These are phyloP conservation scores for Cylindroiulus punctatus DNA, from an alignment of 2,888 invertebrate genomes.

Conservation along the genomic window DNA sequence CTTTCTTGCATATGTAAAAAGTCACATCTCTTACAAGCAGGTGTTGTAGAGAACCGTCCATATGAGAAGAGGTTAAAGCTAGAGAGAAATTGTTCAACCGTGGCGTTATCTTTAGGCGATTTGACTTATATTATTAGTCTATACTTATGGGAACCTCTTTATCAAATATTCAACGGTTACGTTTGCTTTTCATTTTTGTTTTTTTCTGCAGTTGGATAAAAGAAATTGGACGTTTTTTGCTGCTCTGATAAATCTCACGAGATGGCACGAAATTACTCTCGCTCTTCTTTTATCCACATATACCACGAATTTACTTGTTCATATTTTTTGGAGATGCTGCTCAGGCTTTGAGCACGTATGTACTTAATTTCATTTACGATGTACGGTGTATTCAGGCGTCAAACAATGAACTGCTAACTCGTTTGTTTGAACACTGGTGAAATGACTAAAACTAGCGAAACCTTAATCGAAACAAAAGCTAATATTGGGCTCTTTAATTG, in stretches of 20 bases:
- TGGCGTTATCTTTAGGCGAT: conserved; percentile 38
- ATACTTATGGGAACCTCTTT: conserved; percentile 24
- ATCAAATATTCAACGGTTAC: conserved; percentile 28
- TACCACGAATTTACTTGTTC: background rate
- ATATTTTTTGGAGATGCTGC: background rate
- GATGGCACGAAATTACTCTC: background rate
- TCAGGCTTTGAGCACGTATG: background rate
- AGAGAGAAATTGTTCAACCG: background rate
- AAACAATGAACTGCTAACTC: background rate
- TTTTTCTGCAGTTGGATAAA: background rate
- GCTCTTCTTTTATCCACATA: background rate
- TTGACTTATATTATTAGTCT: conserved; percentile 9
- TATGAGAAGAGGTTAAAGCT: background rate
- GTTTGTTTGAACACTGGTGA: background rate
- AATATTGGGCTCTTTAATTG: no score
- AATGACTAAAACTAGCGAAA: no score
- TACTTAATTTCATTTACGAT: background rate
- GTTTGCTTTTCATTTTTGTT: background rate
- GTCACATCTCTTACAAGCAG: background rate
- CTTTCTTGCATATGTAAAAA: background rate
- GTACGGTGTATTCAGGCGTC: background rate
- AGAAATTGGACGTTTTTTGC: background rate
- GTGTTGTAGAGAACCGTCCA: background rate
- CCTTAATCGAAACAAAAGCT: no score
- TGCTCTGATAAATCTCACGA: conserved; percentile 4